Percentiles rank a stretch among this genome's conserved stretches.
These are phyloP conservation scores for Cassiopea andromeda DNA, from an alignment of 30 jellyfish, hydroid and myxozoan species.

Conservation along the genomic window DNA sequence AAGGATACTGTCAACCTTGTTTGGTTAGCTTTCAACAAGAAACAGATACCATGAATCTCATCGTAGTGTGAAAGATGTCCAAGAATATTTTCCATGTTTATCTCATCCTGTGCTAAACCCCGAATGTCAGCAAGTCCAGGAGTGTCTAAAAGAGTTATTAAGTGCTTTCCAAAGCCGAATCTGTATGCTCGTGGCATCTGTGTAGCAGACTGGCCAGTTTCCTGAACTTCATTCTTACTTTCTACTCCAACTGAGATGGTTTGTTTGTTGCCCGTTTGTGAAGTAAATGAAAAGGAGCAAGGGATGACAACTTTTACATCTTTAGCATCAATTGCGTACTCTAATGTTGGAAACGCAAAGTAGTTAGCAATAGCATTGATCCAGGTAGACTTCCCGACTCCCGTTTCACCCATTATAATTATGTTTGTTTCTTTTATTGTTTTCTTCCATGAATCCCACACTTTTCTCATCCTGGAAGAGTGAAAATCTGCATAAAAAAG, in stretches of 20 bases:
- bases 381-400: not conserved
- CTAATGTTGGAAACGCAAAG: not conserved
- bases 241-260: conserved; percentile 3
- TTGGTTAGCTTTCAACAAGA: not conserved
- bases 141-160: conserved; percentile 37
- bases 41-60: not conserved
- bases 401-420: not conserved
- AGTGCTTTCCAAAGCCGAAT: conserved; percentile 1
- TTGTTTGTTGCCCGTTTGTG: conserved; percentile 3
- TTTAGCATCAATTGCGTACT: not conserved
- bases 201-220: conserved; percentile 26
- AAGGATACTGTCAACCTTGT: not conserved
- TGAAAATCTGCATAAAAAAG: not conserved
- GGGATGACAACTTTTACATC: not conserved
- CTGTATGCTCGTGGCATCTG: conserved; percentile 39
- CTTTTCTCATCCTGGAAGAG: not conserved
- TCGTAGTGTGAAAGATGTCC: conserved; percentile 13
- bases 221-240: conserved; percentile 12
- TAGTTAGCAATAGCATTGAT: not conserved
- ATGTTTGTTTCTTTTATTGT: not conserved
- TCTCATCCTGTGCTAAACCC: conserved; percentile 38
- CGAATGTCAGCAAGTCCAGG: conserved; percentile 60
- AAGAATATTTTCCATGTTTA: conserved; percentile 43
- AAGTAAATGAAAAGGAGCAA: conserved; percentile 2
- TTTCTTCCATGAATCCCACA: not conserved